Evolutionary conservation across 2,888 invertebrate genomes (phyloP).

Genomic region (Dryobota labecula): DNA sequence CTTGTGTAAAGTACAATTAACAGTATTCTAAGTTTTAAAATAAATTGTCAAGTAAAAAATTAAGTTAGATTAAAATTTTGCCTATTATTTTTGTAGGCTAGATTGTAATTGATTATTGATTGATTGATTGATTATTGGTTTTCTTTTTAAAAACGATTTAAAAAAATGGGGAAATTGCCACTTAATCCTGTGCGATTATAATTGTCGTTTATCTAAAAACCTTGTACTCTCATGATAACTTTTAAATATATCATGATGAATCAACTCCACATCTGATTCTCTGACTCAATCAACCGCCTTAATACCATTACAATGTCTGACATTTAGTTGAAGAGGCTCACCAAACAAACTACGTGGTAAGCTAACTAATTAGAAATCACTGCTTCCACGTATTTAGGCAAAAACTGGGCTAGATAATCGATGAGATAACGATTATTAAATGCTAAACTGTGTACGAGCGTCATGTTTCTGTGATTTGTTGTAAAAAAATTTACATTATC

Average conservation of each 20-base stretch:
- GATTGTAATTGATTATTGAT: no score
- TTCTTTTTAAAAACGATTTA: no score
- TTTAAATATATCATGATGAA: not conserved
- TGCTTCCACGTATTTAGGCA: constrained; percentile 40
- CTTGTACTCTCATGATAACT: not conserved
- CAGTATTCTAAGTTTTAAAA: no score
- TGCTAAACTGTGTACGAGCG: constrained; percentile 34
- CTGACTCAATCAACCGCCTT: constrained; percentile 7
- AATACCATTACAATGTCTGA: constrained; percentile 17
- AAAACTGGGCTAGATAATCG: constrained; percentile 35
- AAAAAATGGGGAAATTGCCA: not conserved
- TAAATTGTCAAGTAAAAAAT: no score
- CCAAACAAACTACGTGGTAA: constrained; percentile 22
- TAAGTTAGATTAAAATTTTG: no score
- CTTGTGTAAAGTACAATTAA: no score
- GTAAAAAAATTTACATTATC: constrained; percentile 36
- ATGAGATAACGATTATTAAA: constrained; percentile 59
- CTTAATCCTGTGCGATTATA: not conserved
- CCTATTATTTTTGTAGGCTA: no score
- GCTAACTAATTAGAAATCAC: constrained; percentile 51
- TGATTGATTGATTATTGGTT: no score
- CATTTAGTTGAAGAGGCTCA: constrained; percentile 49
- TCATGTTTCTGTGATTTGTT: constrained; percentile 30
- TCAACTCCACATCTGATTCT: not conserved
- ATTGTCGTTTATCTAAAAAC: not conserved